Conservation (phyloP, 2,113 vertebrate species). For the Excalfactoria chinensis region DNA sequence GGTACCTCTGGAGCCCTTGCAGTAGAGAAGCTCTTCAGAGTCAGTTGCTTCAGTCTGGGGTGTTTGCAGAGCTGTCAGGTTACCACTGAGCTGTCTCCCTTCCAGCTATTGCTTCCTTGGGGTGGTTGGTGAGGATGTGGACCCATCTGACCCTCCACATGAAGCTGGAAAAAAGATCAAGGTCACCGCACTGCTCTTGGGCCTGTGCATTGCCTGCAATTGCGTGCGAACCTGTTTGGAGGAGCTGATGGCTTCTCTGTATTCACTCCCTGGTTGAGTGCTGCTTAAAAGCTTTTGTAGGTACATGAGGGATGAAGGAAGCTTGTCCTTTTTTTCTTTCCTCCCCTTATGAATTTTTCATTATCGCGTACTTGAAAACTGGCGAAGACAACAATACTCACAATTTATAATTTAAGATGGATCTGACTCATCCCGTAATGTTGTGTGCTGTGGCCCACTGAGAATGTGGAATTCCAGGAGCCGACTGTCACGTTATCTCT, state of each 20-base stretch:
- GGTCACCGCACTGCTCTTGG: background rate
- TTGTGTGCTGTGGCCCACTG: background rate
- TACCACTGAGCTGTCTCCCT: background rate
- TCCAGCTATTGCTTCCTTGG: background rate
- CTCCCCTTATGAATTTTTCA: background rate
- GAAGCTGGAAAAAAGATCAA: background rate
- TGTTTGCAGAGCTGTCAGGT: accelerated
- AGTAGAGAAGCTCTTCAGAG: background rate
- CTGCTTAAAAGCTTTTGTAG: constrained; percentile 51
- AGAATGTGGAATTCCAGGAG: constrained; percentile 13
- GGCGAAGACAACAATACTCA: background rate
- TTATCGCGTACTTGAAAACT: background rate
- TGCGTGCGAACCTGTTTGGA: background rate
- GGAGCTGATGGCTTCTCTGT: background rate
- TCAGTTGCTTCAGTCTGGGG: accelerated
- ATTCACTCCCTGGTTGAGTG: background rate
- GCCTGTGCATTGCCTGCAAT: background rate
- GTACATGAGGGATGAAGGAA: background rate
- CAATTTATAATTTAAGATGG: background rate
- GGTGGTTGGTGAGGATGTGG: background rate
- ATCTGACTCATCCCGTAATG: background rate
- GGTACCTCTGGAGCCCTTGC: background rate
- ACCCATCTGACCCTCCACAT: background rate
- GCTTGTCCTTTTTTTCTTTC: background rate
- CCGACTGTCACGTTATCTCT: constrained; percentile 5